Conservation (phyloP, 2,113 vertebrate genomes). For the Promerops cafer region DNA sequence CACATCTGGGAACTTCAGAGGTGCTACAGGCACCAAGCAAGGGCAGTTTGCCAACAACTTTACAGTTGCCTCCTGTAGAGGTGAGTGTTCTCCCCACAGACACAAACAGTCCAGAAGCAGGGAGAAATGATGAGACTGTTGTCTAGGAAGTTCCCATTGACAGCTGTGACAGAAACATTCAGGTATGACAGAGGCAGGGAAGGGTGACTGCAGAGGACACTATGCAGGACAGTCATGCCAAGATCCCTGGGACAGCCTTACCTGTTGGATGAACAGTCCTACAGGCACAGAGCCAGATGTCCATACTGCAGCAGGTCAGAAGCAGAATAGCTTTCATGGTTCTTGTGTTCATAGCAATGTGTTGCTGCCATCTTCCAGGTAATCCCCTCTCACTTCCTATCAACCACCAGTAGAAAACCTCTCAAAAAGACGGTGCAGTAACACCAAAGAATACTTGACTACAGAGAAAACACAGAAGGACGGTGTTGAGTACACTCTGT, state of each 20-base stretch:
- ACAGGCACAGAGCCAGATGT: background rate
- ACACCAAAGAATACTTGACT: background rate
- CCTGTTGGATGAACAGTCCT: background rate
- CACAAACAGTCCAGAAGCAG: background rate
- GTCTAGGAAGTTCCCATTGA: background rate
- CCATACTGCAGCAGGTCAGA: background rate
- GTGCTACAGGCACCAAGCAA: background rate
- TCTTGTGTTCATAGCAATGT: background rate
- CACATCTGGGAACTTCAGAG: background rate
- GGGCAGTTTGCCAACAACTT: background rate
- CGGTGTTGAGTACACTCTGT: background rate
- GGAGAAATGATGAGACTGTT: background rate
- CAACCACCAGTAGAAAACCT: background rate
- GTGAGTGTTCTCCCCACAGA: background rate
- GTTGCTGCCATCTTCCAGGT: background rate
- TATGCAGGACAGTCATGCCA: background rate
- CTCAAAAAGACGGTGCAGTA: background rate
- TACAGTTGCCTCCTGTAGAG: background rate
- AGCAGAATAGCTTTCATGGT: accelerated
- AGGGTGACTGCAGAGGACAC: background rate
- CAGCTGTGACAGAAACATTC: background rate
- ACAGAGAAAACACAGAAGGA: background rate
- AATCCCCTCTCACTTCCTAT: background rate
- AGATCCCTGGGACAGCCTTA: background rate
- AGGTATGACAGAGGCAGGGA: background rate